These are phyloP conservation scores for Labia minor DNA, from an alignment of 2,888 invertebrate species.

Conservation along the genomic window DNA sequence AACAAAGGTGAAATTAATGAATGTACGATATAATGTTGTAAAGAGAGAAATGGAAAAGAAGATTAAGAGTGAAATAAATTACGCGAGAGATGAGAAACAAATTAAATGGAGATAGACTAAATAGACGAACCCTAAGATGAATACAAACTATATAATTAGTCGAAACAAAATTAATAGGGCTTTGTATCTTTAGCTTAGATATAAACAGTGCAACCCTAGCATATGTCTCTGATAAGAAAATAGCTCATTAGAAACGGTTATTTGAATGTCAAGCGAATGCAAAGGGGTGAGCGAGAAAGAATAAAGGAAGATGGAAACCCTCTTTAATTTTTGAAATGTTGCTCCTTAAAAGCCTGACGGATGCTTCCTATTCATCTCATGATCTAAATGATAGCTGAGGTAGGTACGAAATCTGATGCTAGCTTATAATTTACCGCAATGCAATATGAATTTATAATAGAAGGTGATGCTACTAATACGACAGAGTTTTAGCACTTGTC, in stretches of 20 bases:
- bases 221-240: conserved; percentile 3
- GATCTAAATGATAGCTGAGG: too few relatives aligned
- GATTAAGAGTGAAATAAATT: conserved; percentile 5
- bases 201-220: background rate
- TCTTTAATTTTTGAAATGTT: too few relatives aligned
- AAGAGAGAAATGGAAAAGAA: background rate
- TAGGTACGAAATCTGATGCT: too few relatives aligned
- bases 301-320: too few relatives aligned
- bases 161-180: conserved; percentile 2
- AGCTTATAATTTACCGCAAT: too few relatives aligned
- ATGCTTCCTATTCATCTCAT: too few relatives aligned
- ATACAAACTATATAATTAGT: conserved; percentile 13
- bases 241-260: background rate
- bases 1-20: background rate
- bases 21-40: background rate
- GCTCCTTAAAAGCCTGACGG: too few relatives aligned
- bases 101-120: conserved; percentile 13
- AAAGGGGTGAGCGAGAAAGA: too few relatives aligned
- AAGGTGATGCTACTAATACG: too few relatives aligned
- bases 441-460: too few relatives aligned
- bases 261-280: too few relatives aligned
- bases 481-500: too few relatives aligned
- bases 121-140: background rate
- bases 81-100: conserved; percentile 5
- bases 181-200: background rate